Percentiles rank a stretch among this genome's conserved stretches.
Evolutionary conservation across 2,888 invertebrate genomes (phyloP).

Genomic region (Polydrusus cervinus): DNA sequence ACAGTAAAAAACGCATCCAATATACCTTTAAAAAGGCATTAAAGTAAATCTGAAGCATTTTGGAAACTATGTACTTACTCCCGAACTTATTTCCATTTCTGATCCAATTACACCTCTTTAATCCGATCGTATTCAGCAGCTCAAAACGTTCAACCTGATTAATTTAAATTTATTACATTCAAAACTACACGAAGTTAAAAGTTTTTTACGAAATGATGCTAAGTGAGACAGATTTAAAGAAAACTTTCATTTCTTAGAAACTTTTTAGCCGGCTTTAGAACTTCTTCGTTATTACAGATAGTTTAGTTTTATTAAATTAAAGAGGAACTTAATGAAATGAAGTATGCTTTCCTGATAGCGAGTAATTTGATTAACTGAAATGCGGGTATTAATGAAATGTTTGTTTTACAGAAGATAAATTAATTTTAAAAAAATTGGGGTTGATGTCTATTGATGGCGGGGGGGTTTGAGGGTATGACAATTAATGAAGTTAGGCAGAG

Average conservation of each 20-base stretch:
- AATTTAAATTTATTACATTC: conserved; percentile 30
- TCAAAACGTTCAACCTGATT: conserved; percentile 19
- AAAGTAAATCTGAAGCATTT: too few species aligned
- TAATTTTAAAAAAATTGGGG: not conserved
- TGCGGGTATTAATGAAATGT: not conserved
- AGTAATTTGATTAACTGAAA: conserved; percentile 29
- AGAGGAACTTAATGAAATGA: conserved; percentile 18
- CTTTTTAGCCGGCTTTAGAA: conserved; percentile 8
- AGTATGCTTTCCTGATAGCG: conserved; percentile 3
- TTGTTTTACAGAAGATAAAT: not conserved
- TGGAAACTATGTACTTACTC: too few species aligned
- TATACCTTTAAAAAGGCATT: too few species aligned
- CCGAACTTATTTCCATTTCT: not conserved
- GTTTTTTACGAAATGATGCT: conserved; percentile 35
- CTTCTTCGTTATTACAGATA: conserved; percentile 6
- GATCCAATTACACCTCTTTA: conserved; percentile 17
- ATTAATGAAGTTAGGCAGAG: too few species aligned
- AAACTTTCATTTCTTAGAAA: conserved; percentile 29
- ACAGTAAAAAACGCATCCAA: too few species aligned
- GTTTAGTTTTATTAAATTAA: conserved; percentile 34
- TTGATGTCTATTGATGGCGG: too few species aligned
- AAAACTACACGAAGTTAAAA: conserved; percentile 33
- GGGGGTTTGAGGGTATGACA: too few species aligned
- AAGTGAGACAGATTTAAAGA: conserved; percentile 35
- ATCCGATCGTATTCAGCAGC: conserved; percentile 7